Conservation (phyloP, 2,888 invertebrate genomes). For the Pandemis cinnamomeana region DNA sequence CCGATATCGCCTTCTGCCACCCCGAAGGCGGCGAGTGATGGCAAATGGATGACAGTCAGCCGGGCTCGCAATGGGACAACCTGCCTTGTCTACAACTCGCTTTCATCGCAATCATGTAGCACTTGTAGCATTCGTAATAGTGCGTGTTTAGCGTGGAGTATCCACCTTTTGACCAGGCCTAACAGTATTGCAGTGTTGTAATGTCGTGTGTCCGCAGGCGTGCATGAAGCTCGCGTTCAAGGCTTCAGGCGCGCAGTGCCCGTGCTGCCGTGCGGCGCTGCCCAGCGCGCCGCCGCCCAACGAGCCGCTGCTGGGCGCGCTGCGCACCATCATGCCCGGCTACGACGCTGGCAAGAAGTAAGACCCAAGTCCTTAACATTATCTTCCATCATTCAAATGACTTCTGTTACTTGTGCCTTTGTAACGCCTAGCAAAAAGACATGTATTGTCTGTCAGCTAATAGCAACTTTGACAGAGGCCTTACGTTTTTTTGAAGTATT, state of each 20-base stretch:
- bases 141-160: no score
- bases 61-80: no score
- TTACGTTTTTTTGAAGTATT: background rate
- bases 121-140: no score
- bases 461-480: background rate
- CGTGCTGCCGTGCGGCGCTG: conserved; percentile 87
- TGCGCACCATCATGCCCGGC: conserved; percentile 87
- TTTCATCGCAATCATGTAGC: no score
- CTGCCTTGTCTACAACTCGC: no score
- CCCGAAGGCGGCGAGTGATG: no score
- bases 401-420: no score
- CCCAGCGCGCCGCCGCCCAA: conserved; percentile 85
- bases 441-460: background rate
- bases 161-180: no score
- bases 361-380: background rate
- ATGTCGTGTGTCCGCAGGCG: conserved; percentile 62
- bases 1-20: no score
- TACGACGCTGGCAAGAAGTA: conserved; percentile 83
- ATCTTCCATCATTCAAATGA: background rate
- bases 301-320: conserved; percentile 79
- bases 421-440: background rate
- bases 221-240: conserved; percentile 88
- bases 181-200: background rate
- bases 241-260: conserved; percentile 86
- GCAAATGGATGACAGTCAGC: no score